Base-by-base conservation (phyloP, 2,888 invertebrate genomes). In the Andricus quercusramuli region DNA sequence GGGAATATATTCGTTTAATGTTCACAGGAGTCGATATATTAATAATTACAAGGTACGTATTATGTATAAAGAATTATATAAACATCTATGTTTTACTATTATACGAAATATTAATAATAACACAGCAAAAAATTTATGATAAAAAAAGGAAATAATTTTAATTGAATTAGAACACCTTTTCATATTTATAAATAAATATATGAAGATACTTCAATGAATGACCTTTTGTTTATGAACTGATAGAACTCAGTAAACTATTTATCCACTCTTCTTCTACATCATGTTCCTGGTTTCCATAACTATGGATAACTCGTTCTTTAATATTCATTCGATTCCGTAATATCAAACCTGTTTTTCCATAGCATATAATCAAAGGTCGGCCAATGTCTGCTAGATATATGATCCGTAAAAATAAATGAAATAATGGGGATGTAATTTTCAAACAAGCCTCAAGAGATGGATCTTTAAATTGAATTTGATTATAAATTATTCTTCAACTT, bases 231-330 rank as follows among this genome's bases (percentile, higher is more conserved):
- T 13, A 13, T n/a, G 22, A 56, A n/a, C 6, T 9, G 9, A n/a
- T n/a, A n/a, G 56, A n/a, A n/a, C 11, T n/a, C n/a, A 56, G 56
- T 56, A n/a, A 56, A 22, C 8, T 22, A n/a, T 41, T 67, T 6
- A 41, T 11, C 13, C 3, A 5, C 41, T 67, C 41, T 6, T 37
- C n/a, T 11, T 67, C 11, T n/a, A 15, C 3, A 15, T 47, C 17
- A 20, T 56, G 25, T 70, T 70, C 20, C 70, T 47, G 29, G 47
- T 51, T 70, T 11, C 29, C 20, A 15, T 68, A 9, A 29, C 70
- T 70, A 47, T 70, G 47, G 11, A 51, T 51, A 47, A 70, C 29
- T 47, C 51, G 51, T 70, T 70, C 29, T 70, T 51, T 25, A 68
- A 17, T 47, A 47, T 68, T 20, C 29, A 67, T 41, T 41, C 67